Evolutionary conservation across 2,888 invertebrate genomes (phyloP), one percentile per base, ranked within the genome.

Genomic region (Meghimatium bilineatum): DNA sequence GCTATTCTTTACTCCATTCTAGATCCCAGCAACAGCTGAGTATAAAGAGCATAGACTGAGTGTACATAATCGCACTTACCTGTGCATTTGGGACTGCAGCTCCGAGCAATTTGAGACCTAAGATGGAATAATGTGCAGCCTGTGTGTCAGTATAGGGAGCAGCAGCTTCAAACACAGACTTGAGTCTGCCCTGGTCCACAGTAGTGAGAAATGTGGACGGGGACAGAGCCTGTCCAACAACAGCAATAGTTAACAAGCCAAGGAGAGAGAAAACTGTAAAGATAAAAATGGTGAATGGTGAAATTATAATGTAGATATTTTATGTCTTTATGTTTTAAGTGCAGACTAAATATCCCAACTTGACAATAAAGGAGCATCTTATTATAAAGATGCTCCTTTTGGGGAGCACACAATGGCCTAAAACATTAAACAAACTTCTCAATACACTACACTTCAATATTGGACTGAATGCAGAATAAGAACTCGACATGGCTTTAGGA

Each of bases 101-200:
- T 89, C 95, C 96, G 1, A 97, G 94, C 74, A 96, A 94, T 88
- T 95, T 95, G 83, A 96, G 95, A 75, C 97, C 97, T 82, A 96
- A 94, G 0, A 96, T 95, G 5, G 96, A 96, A 94, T 96, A 96
- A 92, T 97, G 96, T 52, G 96, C 93, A 8, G 95, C 94, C 14
- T 92, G 89, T 36, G 93, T 88, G 87, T 94, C 94, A 20, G 86
- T 82, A 78, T 90, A 92, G 1, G 93, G 93, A 32, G 89, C 88
- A 10, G 93, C 93, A 23, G 90, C 87, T 63, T 92, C 90, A 89
- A 94, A 94, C 12, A 94, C 92, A 26, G 89, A 87, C 85, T 90
- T 91, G 52, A 94, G 87, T 29, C 93, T 88, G 8, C 89, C 89
- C 86, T 91, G 90, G 87, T 94, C 94, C 12, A 91, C 88, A 8